phyloP scores from a whole-genome alignment of 1,140 invertebrate genomes.

The Drosophila miranda region DNA sequence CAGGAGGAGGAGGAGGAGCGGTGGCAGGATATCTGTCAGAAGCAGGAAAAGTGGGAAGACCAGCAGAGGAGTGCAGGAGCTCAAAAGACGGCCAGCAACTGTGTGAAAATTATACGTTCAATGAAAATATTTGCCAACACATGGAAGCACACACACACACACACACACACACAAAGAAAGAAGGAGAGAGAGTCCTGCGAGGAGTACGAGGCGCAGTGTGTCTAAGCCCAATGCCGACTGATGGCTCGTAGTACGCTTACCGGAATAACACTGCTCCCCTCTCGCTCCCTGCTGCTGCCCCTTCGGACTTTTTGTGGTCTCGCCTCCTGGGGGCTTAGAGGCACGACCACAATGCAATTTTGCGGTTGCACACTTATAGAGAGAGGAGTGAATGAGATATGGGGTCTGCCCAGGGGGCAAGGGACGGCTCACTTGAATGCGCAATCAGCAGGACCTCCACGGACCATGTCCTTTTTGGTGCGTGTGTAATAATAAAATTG shows the following conservation, averaged over 20 bases:
- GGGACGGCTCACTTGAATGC: constrained; percentile 33
- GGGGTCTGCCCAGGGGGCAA: no score
- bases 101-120: constrained; percentile 61
- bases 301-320: no score
- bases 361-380: constrained; percentile 43
- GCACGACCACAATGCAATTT: constrained; percentile 53
- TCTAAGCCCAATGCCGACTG: no score
- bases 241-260: no score
- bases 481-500: constrained; percentile 47
- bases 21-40: not conserved
- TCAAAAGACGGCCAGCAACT: constrained; percentile 17
- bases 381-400: not conserved
- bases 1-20: no score
- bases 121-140: constrained; percentile 50
- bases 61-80: not conserved
- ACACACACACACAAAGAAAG: not conserved
- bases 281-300: constrained; percentile 18
- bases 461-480: constrained; percentile 4
- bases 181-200: not conserved
- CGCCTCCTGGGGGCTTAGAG: no score
- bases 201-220: no score
- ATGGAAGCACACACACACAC: no score
- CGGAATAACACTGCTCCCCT: not conserved
- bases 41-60: not conserved
- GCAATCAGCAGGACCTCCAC: constrained; percentile 37